These are phyloP conservation scores for human (Homo sapiens) DNA, from an alignment of 2,113 vertebrate genomes.

Conservation along the genomic window DNA sequence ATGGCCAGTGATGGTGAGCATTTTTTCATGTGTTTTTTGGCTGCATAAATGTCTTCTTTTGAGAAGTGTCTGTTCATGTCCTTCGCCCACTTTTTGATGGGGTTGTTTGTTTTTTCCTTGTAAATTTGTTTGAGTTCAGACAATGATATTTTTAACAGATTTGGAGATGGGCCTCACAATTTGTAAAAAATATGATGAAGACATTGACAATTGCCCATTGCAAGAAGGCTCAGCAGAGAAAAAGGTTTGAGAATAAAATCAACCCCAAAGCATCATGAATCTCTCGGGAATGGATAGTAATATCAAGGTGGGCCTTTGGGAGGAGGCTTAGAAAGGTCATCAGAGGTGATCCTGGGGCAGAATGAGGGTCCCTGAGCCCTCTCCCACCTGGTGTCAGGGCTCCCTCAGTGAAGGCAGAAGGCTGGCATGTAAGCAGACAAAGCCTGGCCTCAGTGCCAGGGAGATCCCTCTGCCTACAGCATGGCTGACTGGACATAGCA, in stretches of 20 bases:
- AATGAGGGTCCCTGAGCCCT: neutral
- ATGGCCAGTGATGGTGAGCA: too few relatives aligned
- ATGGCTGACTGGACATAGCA: neutral
- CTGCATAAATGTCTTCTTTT: too few relatives aligned
- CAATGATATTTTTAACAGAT: constrained; percentile 13
- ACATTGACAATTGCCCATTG: constrained; percentile 63
- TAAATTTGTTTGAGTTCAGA: too few relatives aligned
- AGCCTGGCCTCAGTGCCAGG: neutral
- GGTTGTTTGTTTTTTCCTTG: too few relatives aligned
- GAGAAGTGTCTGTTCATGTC: too few relatives aligned
- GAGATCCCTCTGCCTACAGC: neutral
- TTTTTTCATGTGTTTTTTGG: too few relatives aligned
- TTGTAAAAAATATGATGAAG: constrained; percentile 47
- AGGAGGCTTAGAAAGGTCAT: neutral
- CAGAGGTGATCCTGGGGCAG: neutral
- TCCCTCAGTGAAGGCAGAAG: neutral
- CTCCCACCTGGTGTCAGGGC: neutral
- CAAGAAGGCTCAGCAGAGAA: neutral
- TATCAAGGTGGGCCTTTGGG: neutral
- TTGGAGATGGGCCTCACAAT: constrained; percentile 56
- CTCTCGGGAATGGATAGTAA: neutral
- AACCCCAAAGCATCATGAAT: neutral
- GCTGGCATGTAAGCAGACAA: neutral
- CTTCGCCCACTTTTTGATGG: too few relatives aligned
- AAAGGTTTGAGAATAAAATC: constrained; percentile 26